phyloP scores from a whole-genome alignment of 2,797 vertebrate genomes.

The Gephyroberyx darwinii region DNA sequence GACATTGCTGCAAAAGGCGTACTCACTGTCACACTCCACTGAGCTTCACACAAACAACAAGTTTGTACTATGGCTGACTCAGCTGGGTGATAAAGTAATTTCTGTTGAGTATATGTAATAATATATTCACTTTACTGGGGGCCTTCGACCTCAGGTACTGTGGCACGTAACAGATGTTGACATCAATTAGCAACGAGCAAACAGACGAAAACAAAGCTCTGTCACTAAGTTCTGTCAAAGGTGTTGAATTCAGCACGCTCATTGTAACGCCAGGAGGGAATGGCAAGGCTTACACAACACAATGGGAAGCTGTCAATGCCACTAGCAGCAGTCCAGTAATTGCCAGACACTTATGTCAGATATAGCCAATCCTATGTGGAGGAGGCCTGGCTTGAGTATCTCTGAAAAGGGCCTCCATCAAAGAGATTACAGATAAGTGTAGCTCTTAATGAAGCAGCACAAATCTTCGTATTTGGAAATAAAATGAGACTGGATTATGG shows the following conservation, averaged over 20 bases:
- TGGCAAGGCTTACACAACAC: constrained; percentile 54
- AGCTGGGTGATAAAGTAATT: neutral
- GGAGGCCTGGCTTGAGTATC: constrained; percentile 30
- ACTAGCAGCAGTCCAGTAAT: constrained; percentile 57
- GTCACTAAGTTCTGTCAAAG: constrained; percentile 66
- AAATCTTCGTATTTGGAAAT: constrained; percentile 36
- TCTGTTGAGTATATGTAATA: neutral
- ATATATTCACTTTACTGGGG: neutral
- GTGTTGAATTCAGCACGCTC: constrained; percentile 66
- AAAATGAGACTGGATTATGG: constrained; percentile 23
- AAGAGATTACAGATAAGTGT: constrained; percentile 25
- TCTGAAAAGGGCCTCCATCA: constrained; percentile 30
- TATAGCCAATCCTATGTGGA: constrained; percentile 17
- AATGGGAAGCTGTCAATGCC: constrained; percentile 64
- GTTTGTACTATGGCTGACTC: neutral
- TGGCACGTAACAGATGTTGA: constrained; percentile 43
- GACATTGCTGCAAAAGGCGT: constrained; percentile 24
- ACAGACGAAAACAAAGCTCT: constrained; percentile 74
- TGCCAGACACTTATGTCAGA: constrained; percentile 47
- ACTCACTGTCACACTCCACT: constrained; percentile 8
- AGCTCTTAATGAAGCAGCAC: constrained; percentile 30
- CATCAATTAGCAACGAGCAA: constrained; percentile 77
- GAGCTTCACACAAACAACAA: constrained; percentile 5
- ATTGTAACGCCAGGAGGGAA: constrained; percentile 54
- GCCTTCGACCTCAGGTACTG: neutral